A percentile compares a stretch with the other conserved stretches of the same genome.
phyloP scores from a whole-genome alignment of 2,113 vertebrate species.

The Physeter macrocephalus region DNA sequence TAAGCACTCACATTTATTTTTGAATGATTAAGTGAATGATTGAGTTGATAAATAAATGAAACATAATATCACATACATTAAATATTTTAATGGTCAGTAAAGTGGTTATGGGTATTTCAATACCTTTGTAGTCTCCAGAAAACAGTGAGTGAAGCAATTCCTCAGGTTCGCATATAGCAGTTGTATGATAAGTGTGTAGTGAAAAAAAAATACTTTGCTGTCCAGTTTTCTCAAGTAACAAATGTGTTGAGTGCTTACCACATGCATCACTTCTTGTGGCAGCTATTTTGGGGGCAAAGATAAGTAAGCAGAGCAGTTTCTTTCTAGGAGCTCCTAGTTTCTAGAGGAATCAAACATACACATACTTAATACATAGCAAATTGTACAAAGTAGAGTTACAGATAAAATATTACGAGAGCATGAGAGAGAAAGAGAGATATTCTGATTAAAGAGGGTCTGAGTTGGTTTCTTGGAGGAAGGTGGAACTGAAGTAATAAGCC shows the following conservation, averaged over 20 bases:
- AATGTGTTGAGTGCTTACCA: not conserved
- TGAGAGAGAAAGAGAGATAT: not conserved
- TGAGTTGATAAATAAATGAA: slow-evolving; percentile 3
- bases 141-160: not conserved
- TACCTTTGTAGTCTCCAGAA: not conserved
- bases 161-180: not conserved
- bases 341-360: not conserved
- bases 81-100: slow-evolving; percentile 25
- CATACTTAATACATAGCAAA: not conserved
- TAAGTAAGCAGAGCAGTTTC: not conserved
- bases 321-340: not conserved
- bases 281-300: not conserved
- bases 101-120: not conserved
- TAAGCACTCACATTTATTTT: not conserved
- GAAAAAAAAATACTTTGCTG: not conserved
- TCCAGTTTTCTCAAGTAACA: not conserved
- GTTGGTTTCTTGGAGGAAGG: not conserved
- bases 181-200: not conserved
- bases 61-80: not conserved
- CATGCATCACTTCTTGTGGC: not conserved
- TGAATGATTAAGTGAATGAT: not conserved
- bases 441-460: not conserved
- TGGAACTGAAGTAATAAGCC: not conserved
- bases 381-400: not conserved
- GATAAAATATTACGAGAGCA: not conserved